A percentile compares a stretch with the other conserved stretches of the same genome.
Evolutionary conservation across 2,113 vertebrate genomes (phyloP).

Genomic region (Leptodactylus fuscus): DNA sequence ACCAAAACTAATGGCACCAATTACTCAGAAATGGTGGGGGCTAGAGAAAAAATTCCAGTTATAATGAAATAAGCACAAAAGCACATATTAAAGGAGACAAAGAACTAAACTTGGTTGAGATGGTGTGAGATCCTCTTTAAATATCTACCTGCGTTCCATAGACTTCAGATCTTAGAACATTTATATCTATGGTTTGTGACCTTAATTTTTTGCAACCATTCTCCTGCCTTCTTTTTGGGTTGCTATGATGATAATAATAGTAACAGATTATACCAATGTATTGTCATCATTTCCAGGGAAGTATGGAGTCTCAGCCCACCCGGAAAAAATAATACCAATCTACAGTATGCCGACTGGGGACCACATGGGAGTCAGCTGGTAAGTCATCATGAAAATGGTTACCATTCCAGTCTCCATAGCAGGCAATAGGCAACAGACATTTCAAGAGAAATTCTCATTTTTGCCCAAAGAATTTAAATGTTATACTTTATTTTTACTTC

Average conservation of each 20-base stretch:
- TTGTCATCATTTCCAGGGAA: conserved; percentile 70
- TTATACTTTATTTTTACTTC: background rate
- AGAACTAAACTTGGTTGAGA: too few relatives aligned
- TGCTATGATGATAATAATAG: background rate
- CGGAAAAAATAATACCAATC: conserved; percentile 63
- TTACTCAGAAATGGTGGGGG: too few relatives aligned
- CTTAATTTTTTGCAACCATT: too few relatives aligned
- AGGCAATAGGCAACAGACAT: background rate
- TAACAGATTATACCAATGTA: background rate
- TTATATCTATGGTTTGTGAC: too few relatives aligned
- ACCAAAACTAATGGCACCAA: too few relatives aligned
- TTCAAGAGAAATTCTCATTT: background rate
- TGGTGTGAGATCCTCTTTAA: too few relatives aligned
- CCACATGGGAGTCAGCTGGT: conserved; percentile 81
- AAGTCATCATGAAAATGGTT: conserved; percentile 40
- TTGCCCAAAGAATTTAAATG: background rate
- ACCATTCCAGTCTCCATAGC: background rate
- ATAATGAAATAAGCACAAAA: too few relatives aligned
- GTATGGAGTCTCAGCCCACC: conserved; percentile 70
- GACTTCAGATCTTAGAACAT: too few relatives aligned
- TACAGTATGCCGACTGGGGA: conserved; percentile 80
- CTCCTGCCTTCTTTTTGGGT: too few relatives aligned
- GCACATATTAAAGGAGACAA: too few relatives aligned
- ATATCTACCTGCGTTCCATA: too few relatives aligned
- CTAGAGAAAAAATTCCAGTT: too few relatives aligned